Evolutionary conservation across 2,797 vertebrate genomes (phyloP).

Genomic region (Eutrigla gurnardus): DNA sequence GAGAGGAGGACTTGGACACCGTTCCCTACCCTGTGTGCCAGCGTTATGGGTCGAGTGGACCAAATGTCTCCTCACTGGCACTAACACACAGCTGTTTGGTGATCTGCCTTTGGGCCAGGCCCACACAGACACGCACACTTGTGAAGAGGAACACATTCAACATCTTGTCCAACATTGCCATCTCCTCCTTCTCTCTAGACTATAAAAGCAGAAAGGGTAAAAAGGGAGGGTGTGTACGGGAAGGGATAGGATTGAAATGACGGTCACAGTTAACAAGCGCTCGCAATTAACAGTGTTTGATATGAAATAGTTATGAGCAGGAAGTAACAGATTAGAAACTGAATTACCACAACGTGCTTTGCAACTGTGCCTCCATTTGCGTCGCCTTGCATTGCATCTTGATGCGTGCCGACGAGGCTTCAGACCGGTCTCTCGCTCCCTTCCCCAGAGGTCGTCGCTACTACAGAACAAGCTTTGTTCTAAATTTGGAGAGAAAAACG

Average conservation of each 20-base stretch:
- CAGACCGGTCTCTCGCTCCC: slow-evolving; percentile 38
- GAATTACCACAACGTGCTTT: slow-evolving; percentile 3
- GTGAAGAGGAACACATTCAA: slow-evolving; percentile 47
- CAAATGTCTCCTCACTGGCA: slow-evolving; percentile 78
- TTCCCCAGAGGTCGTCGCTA: slow-evolving; percentile 65
- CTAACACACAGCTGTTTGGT: slow-evolving; percentile 80
- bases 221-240: not conserved
- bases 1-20: slow-evolving; percentile 75
- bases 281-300: slow-evolving; percentile 21
- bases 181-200: slow-evolving; percentile 32
- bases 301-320: slow-evolving; percentile 2
- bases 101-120: slow-evolving; percentile 75
- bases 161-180: slow-evolving; percentile 60
- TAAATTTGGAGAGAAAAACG: slow-evolving; percentile 47
- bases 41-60: slow-evolving; percentile 77
- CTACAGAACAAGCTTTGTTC: slow-evolving; percentile 48
- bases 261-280: slow-evolving; percentile 16
- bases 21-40: slow-evolving; percentile 71
- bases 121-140: slow-evolving; percentile 42
- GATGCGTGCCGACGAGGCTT: slow-evolving; percentile 21
- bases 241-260: slow-evolving; percentile 15
- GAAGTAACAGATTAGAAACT: not conserved
- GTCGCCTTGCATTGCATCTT: slow-evolving; percentile 42
- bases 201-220: slow-evolving; percentile 25
- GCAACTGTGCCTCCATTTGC: slow-evolving; percentile 5